Evolutionary conservation across 2,113 vertebrate species (phyloP).

Genomic region (Cinclus mexicanus): DNA sequence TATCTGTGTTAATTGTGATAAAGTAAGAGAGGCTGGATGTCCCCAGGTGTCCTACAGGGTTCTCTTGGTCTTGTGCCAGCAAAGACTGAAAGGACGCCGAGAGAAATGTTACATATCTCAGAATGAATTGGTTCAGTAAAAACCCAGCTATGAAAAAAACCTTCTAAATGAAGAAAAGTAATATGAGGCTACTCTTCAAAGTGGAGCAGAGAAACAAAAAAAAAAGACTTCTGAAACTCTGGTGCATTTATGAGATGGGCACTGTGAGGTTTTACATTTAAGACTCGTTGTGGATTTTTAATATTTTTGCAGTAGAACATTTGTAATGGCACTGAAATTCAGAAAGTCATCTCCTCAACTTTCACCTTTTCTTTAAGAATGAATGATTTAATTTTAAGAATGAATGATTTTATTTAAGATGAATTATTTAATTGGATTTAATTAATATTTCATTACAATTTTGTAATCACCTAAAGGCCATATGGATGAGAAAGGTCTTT

Average conservation of each 20-base stretch:
- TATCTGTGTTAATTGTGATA: neutral
- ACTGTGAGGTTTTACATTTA: neutral
- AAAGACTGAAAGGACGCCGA: neutral
- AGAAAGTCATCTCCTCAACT: neutral
- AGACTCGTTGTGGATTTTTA: neutral
- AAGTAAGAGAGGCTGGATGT: neutral
- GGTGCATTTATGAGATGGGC: neutral
- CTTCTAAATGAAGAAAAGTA: neutral
- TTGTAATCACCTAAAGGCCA: neutral
- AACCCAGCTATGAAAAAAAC: neutral
- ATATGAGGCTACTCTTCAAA: neutral
- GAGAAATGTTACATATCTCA: neutral
- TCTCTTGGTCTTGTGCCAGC: neutral
- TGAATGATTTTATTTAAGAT: neutral
- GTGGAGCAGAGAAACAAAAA: neutral
- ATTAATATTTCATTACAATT: neutral
- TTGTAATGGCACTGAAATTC: neutral
- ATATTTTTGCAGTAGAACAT: neutral
- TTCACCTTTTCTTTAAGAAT: neutral
- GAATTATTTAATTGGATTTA: rapidly evolving
- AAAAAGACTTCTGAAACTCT: neutral
- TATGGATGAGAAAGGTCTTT: neutral
- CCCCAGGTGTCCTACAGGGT: rapidly evolving
- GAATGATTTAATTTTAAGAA: neutral
- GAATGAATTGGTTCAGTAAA: neutral